These are phyloP conservation scores for Drosophila mayri DNA, from an alignment of 1,140 invertebrate species.

Conservation along the genomic window DNA sequence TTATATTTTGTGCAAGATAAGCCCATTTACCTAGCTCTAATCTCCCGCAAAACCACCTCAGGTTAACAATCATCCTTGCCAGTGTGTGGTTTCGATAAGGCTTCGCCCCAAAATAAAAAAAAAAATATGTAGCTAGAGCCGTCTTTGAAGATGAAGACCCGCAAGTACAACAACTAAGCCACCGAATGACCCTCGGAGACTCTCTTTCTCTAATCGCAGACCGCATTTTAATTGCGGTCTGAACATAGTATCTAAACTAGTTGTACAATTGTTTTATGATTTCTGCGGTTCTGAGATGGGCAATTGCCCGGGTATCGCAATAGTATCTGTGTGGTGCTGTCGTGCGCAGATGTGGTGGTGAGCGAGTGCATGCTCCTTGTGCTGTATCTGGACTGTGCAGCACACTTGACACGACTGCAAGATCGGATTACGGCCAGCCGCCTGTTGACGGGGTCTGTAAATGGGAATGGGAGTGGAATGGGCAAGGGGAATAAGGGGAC, in stretches of 20 bases:
- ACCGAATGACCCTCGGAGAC: slow-evolving; percentile 41
- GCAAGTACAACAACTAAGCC: slow-evolving; percentile 37
- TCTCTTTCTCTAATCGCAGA: slow-evolving; percentile 53
- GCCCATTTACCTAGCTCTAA: background rate
- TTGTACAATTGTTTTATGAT: slow-evolving; percentile 55
- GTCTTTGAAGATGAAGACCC: slow-evolving; percentile 31
- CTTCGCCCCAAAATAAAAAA: slow-evolving; percentile 9
- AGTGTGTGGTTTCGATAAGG: slow-evolving; percentile 22
- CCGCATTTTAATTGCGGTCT: slow-evolving; percentile 68
- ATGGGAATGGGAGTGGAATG: slow-evolving; percentile 30
- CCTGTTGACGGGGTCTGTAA: slow-evolving; percentile 51
- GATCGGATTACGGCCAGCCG: slow-evolving; percentile 62
- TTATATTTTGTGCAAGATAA: slow-evolving; percentile 8
- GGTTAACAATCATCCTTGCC: slow-evolving; percentile 31
- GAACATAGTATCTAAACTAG: slow-evolving; percentile 35
- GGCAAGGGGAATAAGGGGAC: background rate
- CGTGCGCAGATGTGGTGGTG: slow-evolving; percentile 11
- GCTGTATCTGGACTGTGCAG: slow-evolving; percentile 40
- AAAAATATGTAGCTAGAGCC: background rate
- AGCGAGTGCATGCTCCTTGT: slow-evolving; percentile 55
- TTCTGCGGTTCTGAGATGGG: slow-evolving; percentile 37
- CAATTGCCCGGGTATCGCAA: slow-evolving; percentile 24
- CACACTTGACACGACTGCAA: slow-evolving; percentile 75
- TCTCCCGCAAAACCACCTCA: slow-evolving; percentile 17
- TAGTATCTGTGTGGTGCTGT: slow-evolving; percentile 32